phyloP scores from a whole-genome alignment of 2,888 invertebrate genomes.

The Zygogramma bicolorata region DNA sequence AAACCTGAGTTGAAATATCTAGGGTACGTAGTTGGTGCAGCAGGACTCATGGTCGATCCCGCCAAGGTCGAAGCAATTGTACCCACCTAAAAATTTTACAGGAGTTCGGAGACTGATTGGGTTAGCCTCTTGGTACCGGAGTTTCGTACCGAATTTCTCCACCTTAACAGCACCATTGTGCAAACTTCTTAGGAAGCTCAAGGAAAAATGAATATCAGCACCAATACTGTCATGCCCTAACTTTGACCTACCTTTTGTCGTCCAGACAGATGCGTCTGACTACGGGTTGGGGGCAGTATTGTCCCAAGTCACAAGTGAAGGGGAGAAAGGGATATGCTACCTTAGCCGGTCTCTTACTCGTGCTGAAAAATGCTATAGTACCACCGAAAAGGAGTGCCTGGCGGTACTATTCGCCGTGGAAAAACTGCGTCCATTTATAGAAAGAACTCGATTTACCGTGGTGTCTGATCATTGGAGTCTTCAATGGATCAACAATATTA shows the following conservation, averaged over 20 bases:
- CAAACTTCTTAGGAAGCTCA: neutral
- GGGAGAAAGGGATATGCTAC: neutral
- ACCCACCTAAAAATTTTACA: neutral
- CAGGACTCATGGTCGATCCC: conserved; percentile 30
- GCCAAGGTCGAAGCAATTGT: conserved; percentile 28
- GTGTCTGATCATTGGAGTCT: conserved; percentile 8
- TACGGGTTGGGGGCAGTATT: neutral
- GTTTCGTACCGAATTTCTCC: conserved; percentile 23
- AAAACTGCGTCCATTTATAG: neutral
- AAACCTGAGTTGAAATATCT: conserved; percentile 28
- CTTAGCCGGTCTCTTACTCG: neutral
- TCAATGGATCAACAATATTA: conserved; percentile 14
- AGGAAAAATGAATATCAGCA: neutral
- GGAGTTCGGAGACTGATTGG: conserved; percentile 24
- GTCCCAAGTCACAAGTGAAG: neutral
- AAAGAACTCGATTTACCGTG: conserved; percentile 4
- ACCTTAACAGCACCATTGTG: neutral
- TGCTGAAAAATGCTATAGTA: neutral
- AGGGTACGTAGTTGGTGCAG: conserved; percentile 32
- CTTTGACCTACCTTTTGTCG: conserved; percentile 14
- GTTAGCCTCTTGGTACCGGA: conserved; percentile 23
- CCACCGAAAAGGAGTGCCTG: neutral
- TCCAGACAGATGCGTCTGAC: conserved; percentile 2
- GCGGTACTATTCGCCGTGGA: neutral
- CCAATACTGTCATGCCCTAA: conserved; percentile 22